Evolutionary conservation across 2,797 vertebrate genomes (phyloP), one percentile per base, ranked within the genome.

Genomic region (Manis javanica): DNA sequence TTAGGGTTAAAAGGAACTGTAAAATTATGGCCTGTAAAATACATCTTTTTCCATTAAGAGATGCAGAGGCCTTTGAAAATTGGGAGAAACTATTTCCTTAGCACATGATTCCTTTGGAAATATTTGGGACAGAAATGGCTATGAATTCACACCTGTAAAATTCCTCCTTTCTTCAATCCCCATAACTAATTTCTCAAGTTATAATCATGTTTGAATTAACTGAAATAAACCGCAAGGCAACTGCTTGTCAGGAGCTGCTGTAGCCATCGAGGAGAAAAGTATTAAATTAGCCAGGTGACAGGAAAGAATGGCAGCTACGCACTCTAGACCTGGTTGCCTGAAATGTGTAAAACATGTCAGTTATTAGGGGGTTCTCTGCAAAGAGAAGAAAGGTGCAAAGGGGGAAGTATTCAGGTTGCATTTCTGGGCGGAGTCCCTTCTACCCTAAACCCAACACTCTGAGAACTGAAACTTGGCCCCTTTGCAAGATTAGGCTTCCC

Each of bases 211-310:
- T 98, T 98, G 98, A 99, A 98, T 98, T 97, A 98, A 97, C 86
- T 96, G 98, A 98, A 99, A 99, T 98, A 98, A 98, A 99, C 98
- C 97, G 98, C 91, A 84, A 98, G 97, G 97, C 98, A 98, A 96
- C 95, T 10, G 49, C 98, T 85, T 96, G 74, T 91, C 94, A 97
- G 92, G 93, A 97, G 82, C 77, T 87, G 75, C 92, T 97, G 42
- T 83, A 90, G 96, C 87, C 85, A 90, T 94, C 97, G 94, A 61
- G 53, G 83, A 96, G 98, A 96, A 97, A 98, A 96, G 97, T 96
- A 97, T 98, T 98, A 97, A 97, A 96, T 98, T 97, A 97, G 97
- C 93, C 90, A 96, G 90, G 86, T 97, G 98, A 98, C 97, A 98
- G 97, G 81, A 77, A 79, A 75, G 94, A 95, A 89, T 12, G 90